Conservation (phyloP, 2,888 invertebrate species). For the Anarsia innoxiella region DNA sequence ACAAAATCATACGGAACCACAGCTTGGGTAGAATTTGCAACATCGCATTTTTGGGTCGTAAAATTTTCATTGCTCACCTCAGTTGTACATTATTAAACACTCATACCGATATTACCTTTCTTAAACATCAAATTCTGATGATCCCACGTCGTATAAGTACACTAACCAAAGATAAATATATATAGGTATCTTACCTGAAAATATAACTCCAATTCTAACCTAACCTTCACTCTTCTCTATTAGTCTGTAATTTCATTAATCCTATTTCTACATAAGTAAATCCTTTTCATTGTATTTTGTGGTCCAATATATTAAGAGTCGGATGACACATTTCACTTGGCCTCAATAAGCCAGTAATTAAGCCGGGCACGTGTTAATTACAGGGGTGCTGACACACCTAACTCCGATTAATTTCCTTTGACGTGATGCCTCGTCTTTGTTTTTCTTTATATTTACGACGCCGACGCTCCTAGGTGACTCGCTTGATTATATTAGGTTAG, state of each 20-base stretch:
- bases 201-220: too few relatives aligned
- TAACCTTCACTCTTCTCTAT: too few relatives aligned
- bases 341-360: conserved; percentile 56
- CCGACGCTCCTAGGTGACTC: neutral
- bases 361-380: conserved; percentile 60
- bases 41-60: conserved; percentile 32
- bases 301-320: conserved; percentile 7
- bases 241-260: neutral
- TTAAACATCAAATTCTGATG: too few relatives aligned
- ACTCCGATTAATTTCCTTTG: conserved; percentile 47
- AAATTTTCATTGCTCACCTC: conserved; percentile 14
- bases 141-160: too few relatives aligned
- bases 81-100: conserved; percentile 8
- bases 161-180: too few relatives aligned
- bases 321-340: conserved; percentile 62
- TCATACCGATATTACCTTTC: too few relatives aligned
- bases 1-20: conserved; percentile 58
- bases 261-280: too few relatives aligned
- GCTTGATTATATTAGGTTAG: neutral
- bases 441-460: conserved; percentile 27
- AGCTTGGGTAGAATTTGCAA: conserved; percentile 38
- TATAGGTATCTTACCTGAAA: too few relatives aligned
- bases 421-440: conserved; percentile 38
- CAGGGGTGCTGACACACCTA: conserved; percentile 33
- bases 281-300: too few relatives aligned